Percentiles rank a stretch among this genome's conserved stretches.
phyloP scores from a whole-genome alignment of 1,140 invertebrate species.

The Lepidurus apus region DNA sequence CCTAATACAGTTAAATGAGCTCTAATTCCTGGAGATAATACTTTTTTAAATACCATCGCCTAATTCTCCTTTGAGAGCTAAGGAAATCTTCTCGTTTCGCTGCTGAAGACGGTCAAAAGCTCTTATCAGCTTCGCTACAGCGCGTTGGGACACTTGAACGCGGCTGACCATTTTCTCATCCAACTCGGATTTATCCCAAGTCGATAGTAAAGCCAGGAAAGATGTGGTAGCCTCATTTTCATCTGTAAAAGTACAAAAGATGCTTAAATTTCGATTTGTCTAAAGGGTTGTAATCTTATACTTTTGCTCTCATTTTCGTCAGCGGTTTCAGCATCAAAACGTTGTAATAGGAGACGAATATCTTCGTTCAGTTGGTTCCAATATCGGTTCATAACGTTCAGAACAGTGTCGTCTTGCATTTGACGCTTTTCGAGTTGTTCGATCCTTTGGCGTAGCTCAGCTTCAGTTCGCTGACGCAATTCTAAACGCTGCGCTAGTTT shows the following conservation, averaged over 20 bases:
- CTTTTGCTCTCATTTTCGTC: conserved; percentile 93
- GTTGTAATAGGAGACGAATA: conserved; percentile 83
- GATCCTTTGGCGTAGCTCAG: conserved; percentile 83
- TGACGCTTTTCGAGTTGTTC: conserved; percentile 95
- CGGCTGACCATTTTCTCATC: conserved; percentile 92
- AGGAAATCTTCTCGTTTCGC: conserved; percentile 84
- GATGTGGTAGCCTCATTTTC: conserved; percentile 95
- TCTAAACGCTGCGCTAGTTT: conserved; percentile 89
- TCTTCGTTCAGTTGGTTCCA: conserved; percentile 98
- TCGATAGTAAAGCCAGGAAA: conserved; percentile 91
- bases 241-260: conserved; percentile 50
- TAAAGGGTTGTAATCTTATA: conserved; percentile 44
- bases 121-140: conserved; percentile 92
- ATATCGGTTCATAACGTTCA: conserved; percentile 96
- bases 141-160: conserved; percentile 84
- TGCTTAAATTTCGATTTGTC: not conserved
- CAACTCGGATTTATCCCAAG: conserved; percentile 95
- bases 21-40: not conserved
- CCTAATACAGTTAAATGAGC: conserved; percentile 45
- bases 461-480: conserved; percentile 79
- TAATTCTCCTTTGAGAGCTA: conserved; percentile 75
- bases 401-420: conserved; percentile 93
- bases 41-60: conserved; percentile 52
- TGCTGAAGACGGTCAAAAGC: conserved; percentile 92
- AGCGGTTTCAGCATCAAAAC: conserved; percentile 95